Percentiles rank a stretch among this genome's conserved stretches.
These are phyloP conservation scores for Camponotus fellah DNA, from an alignment of 2,888 invertebrate genomes.

Conservation along the genomic window DNA sequence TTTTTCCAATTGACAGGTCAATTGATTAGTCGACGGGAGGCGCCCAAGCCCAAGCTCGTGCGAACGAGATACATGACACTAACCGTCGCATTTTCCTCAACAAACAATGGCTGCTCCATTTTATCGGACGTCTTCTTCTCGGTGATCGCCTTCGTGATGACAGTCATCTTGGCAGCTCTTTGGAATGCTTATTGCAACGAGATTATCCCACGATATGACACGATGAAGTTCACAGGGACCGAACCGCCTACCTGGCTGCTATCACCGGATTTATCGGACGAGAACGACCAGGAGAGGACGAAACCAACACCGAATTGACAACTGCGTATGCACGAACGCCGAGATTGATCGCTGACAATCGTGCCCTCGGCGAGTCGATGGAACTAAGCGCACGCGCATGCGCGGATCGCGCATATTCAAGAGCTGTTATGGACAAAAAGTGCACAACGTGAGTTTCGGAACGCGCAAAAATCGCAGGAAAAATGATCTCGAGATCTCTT, in stretches of 20 bases:
- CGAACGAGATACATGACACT: slow-evolving; percentile 65
- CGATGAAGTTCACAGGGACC: neutral
- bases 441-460: no score
- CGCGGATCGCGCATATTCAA: slow-evolving; percentile 28
- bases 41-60: neutral
- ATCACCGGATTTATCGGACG: slow-evolving; percentile 10
- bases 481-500: no score
- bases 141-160: slow-evolving; percentile 91
- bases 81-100: slow-evolving; percentile 86
- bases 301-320: neutral
- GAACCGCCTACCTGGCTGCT: neutral
- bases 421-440: neutral
- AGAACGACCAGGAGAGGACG: neutral
- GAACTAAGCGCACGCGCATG: slow-evolving; percentile 52
- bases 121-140: slow-evolving; percentile 90
- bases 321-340: slow-evolving; percentile 52
- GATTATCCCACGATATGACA: neutral
- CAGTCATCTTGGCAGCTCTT: slow-evolving; percentile 89
- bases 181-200: neutral
- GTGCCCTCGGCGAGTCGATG: slow-evolving; percentile 67
- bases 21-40: neutral
- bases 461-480: no score
- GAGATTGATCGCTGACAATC: slow-evolving; percentile 74
- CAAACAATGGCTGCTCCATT: slow-evolving; percentile 89
- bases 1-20: neutral